Conservation (phyloP, 2,113 vertebrate species). For the Tor tambroides region DNA sequence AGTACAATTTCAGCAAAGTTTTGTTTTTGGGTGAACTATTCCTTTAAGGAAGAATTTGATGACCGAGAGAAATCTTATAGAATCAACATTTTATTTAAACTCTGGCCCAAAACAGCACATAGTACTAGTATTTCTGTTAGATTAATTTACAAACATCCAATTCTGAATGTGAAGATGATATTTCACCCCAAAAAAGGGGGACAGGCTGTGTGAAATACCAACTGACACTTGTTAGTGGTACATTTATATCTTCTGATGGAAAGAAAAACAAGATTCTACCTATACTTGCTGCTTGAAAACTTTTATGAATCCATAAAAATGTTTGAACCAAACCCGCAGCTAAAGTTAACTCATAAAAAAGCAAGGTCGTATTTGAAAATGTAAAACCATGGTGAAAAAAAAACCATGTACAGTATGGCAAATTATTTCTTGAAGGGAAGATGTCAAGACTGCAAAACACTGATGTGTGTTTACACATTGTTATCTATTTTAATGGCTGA, state of each 20-base stretch:
- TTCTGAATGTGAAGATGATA: neutral
- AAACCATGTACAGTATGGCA: neutral
- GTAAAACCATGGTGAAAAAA: neutral
- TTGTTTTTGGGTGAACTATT: neutral
- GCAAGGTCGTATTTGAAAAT: neutral
- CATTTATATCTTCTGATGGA: neutral
- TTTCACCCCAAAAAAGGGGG: neutral
- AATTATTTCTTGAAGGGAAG: neutral
- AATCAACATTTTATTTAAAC: neutral
- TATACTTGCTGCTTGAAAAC: neutral
- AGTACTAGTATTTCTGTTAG: neutral
- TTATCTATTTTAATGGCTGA: neutral
- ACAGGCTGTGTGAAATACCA: too few species aligned
- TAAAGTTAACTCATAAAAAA: neutral
- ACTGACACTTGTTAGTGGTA: neutral
- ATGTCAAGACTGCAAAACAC: neutral
- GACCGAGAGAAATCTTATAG: neutral
- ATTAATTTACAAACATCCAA: neutral
- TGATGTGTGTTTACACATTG: neutral
- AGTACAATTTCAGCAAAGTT: neutral
- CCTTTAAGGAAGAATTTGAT: neutral
- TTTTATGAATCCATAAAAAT: neutral
- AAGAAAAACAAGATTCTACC: neutral
- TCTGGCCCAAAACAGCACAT: neutral
- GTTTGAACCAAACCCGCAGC: neutral